Base-by-base conservation (phyloP, 1,140 invertebrate genomes). In the Diabrotica virgifera region DNA sequence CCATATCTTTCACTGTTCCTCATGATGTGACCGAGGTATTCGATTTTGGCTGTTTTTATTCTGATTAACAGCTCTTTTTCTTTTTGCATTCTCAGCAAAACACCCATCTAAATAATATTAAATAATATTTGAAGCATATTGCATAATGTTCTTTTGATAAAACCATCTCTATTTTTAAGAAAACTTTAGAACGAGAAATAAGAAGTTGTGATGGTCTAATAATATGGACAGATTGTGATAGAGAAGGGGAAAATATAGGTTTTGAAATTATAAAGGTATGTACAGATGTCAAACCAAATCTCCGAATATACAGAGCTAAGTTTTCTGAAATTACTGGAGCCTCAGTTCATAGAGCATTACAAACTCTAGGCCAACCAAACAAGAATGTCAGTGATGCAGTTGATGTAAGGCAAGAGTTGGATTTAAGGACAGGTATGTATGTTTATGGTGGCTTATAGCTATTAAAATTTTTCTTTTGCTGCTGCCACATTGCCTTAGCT, bases 171-270 rank as follows among this genome's bases (percentile, higher is more conserved):
- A 55, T 66, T 63, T 70, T 83, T 35, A 68, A 93, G 89, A 84
- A 80, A 80, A 96, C 92, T 36, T 80, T 97, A 64, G 91, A 97
- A 81, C 82, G 83, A 73, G 93, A 98, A 85, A 83, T 92, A 6
- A 76, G 85, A 58, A 81, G 81, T n/a, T 94, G 92, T 74, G 80
- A 90, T 63, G 86, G 87, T 0, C 82, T 99, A 7, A 91, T 99
- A 14, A 96, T 99, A 70, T 99, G 98, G 97, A 99, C 97, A 40
- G 98, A 99, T 96, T 98, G 97, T 85, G 98, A 99, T 86, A 89
- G 97, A 83, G 98, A 99, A 87, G 98, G 98, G 62, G 98, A 99
- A 85, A 98, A 99, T 79, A 99, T 99, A 81, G 97, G 98, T 3
- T 98, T 89, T 86, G 97, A 99, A 86, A 90, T 99, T 9, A 97